These are phyloP conservation scores for Pseudopipra pipra DNA, from an alignment of 2,113 vertebrate genomes.

Conservation along the genomic window DNA sequence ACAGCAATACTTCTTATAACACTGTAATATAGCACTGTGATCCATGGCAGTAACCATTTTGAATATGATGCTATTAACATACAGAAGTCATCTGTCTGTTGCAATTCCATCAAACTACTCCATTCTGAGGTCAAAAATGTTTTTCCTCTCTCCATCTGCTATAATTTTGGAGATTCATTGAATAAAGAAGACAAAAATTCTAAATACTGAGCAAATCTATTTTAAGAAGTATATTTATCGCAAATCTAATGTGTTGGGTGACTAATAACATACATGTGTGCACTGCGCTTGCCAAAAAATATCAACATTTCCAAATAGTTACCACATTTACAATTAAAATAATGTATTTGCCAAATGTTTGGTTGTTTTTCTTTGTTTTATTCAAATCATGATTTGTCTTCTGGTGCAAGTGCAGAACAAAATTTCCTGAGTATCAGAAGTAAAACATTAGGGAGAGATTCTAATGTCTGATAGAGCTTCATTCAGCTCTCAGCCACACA, in stretches of 20 bases:
- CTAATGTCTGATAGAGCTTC: neutral
- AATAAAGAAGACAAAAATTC: conserved; percentile 21
- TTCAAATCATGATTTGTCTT: neutral
- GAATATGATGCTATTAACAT: neutral
- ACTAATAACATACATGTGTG: conserved; percentile 51
- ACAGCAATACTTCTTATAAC: neutral
- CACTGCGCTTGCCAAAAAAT: neutral
- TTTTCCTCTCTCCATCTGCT: conserved; percentile 12
- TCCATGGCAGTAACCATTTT: neutral
- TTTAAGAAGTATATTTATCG: conserved; percentile 44
- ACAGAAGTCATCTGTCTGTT: neutral
- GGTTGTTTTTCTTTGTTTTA: conserved; percentile 29
- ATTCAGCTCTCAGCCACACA: neutral
- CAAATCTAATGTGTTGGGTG: conserved; percentile 15
- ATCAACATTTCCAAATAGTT: conserved; percentile 51
- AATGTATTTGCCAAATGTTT: conserved; percentile 28
- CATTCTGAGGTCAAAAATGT: conserved; percentile 17
- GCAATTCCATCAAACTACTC: neutral
- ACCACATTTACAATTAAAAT: conserved; percentile 52
- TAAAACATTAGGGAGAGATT: neutral
- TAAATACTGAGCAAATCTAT: neutral
- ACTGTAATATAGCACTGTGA: neutral
- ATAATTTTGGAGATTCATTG: neutral
- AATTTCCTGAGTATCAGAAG: conserved; percentile 27
- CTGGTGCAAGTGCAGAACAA: neutral